Base-by-base conservation (phyloP, 2,797 vertebrate species). In the Glossophaga mutica region DNA sequence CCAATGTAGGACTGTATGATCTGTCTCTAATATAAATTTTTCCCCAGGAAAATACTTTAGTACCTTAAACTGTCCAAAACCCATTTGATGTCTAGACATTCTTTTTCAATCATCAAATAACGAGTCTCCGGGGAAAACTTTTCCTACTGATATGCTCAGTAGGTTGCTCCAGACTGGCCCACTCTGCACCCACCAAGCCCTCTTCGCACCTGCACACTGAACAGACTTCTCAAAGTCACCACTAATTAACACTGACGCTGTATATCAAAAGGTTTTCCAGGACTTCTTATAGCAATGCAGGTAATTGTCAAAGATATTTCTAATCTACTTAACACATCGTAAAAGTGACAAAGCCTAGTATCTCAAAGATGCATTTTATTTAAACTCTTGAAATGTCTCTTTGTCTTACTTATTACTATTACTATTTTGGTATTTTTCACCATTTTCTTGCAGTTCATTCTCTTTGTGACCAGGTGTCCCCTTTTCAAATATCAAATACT, bases 21-120 rank as follows among this genome's bases (percentile, higher is more conserved):
- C 95, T 90, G 81, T 71, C 78, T 93, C 82, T 96, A 98, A 97
- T 97, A 98, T 37, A 86, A 96, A 79, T 96, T 98, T 98, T 87
- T 94, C 90, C 68, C 93, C 77, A 65, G 84, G 94, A 97, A 98
- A 96, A 95, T 89, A 97, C 87, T 96, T 97, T 94, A 97, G 88
- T 93, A 96, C 29, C 85, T 95, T 94, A 97, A 97, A 96, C 70
- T 95, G 97, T 97, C 91, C 97, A 44, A 95, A 98, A 98, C 94
- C 78, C n/a, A 93, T 98, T 97, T 98, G 85, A 94, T 98, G 97
- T 96, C 81, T 96, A 97, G 89, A 79, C 74, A 83, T 95, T 95
- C 94, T 97, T 98, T 97, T 97, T 94, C 87, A 71, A 70, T 97
- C 92, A 97, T 98, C 97, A 94, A 96, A 91, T 98, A 98, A 98